Percentiles rank a stretch among this genome's conserved stretches.
Conservation (phyloP, 2,888 invertebrate species). For the Ochropleura plecta region DNA sequence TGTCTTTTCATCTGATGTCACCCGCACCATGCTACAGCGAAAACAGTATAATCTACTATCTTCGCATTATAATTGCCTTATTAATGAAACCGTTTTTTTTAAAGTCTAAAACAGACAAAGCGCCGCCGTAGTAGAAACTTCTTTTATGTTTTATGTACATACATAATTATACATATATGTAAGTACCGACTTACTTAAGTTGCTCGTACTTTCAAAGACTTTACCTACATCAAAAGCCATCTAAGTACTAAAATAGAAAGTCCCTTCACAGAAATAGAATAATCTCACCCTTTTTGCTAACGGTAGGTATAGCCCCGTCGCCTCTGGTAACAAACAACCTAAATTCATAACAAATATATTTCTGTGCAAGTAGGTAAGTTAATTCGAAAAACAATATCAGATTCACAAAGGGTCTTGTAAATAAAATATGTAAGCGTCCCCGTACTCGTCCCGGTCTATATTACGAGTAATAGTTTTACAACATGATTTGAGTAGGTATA, state of each 20-base stretch:
- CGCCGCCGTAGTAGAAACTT: too few species aligned
- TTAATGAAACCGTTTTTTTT: too few species aligned
- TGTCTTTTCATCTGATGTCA: too few species aligned
- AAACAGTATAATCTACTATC: too few species aligned
- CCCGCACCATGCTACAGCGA: too few species aligned
- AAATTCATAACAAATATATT: conserved; percentile 16
- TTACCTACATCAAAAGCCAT: not conserved
- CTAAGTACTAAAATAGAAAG: conserved; percentile 22
- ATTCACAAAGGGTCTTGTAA: conserved; percentile 50
- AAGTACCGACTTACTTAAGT: not conserved
- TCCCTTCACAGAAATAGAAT: conserved; percentile 16
- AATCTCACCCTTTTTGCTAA: conserved; percentile 13
- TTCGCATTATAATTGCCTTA: too few species aligned
- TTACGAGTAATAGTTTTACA: conserved; percentile 63
- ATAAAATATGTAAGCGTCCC: conserved; percentile 38
- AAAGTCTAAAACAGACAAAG: too few species aligned
- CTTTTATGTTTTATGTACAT: too few species aligned
- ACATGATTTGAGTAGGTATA: conserved; percentile 50
- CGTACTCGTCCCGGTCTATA: conserved; percentile 26
- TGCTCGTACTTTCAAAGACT: not conserved
- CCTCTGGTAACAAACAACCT: conserved; percentile 2
- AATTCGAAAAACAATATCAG: conserved; percentile 49
- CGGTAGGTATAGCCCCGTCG: not conserved
- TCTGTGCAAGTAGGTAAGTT: conserved; percentile 10
- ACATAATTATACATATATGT: not conserved